Evolutionary conservation across 1,140 invertebrate genomes (phyloP), one percentile per base, ranked within the genome.

Genomic region (Papilio machaon): DNA sequence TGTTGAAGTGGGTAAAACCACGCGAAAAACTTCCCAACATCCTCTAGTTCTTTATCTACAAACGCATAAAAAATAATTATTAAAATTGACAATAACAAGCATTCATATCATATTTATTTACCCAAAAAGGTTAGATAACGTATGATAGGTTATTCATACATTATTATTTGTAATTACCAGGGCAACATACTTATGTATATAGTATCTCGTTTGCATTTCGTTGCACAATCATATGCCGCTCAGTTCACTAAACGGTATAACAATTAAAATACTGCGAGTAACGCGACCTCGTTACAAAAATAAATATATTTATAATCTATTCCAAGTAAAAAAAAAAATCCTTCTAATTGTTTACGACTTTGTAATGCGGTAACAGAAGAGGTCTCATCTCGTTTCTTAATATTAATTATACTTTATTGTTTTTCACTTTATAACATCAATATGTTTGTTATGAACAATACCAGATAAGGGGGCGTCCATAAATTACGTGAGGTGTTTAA

Each of bases 261-360:
- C 19, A 76, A 76, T 76, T 30, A 30, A 49, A 76, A 76, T 47
- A 70, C 74, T 11, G 74, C 43, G 23, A 49, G 43, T 6, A 47
- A 0, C 74, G 47, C 74, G 43, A 47, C 74, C 74, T 52, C 74
- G 47, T 76, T 76, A 52, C 74, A 35, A 17, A 13, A 47, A 74
- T 74, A 74, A 30, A 30, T 30, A 74, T 17, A 23, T 4, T 54
- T 17, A 54, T 54, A 54, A 17, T 54, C 52, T 2, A 54, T 54
- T 13, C 52, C 3, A 54, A 54, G 52, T 54, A 54, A 54, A 54
- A 11, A 54, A 54, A 54, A 11, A 58, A 4, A 2, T 1, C 4
- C 38, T 6, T 2, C 38, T 43, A 2, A 2, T 43, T 43, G 38
- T 43, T 43, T 43, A 43, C 38, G 38, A 7, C 38, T 43, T 43